Conservation (phyloP, 2,797 vertebrate species). For the Mycteria americana region DNA sequence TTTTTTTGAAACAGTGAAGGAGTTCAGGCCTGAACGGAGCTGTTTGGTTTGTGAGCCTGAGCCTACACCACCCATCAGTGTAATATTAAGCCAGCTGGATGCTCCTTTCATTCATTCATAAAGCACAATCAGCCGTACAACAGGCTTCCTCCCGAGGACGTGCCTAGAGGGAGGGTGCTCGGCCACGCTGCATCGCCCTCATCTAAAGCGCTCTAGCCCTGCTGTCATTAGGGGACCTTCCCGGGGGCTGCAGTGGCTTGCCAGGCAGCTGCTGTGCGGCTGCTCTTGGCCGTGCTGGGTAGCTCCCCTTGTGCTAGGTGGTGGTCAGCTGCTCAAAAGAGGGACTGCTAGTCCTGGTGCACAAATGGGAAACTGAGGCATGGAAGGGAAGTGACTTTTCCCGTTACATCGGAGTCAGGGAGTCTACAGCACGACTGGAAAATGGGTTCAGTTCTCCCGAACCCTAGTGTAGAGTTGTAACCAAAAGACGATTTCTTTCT, state of each 20-base stretch:
- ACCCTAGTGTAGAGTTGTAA: neutral
- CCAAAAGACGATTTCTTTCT: neutral
- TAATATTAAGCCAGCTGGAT: neutral
- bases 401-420: neutral
- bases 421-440: neutral
- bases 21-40: neutral
- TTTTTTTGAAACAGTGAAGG: neutral
- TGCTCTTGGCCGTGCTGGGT: neutral
- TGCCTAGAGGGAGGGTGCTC: neutral
- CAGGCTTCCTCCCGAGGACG: neutral
- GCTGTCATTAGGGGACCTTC: neutral
- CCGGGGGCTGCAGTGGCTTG: neutral
- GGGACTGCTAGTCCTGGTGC: neutral
- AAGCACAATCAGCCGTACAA: neutral
- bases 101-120: neutral
- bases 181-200: fast-evolving
- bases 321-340: neutral
- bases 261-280: neutral
- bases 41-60: neutral
- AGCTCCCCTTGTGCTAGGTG: neutral
- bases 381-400: neutral
- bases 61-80: neutral
- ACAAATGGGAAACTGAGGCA: neutral
- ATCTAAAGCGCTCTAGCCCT: neutral
- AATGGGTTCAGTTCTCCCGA: neutral